A percentile compares a stretch with the other conserved stretches of the same genome.
Conservation (phyloP, 2,113 vertebrate species). For the Columba livia region DNA sequence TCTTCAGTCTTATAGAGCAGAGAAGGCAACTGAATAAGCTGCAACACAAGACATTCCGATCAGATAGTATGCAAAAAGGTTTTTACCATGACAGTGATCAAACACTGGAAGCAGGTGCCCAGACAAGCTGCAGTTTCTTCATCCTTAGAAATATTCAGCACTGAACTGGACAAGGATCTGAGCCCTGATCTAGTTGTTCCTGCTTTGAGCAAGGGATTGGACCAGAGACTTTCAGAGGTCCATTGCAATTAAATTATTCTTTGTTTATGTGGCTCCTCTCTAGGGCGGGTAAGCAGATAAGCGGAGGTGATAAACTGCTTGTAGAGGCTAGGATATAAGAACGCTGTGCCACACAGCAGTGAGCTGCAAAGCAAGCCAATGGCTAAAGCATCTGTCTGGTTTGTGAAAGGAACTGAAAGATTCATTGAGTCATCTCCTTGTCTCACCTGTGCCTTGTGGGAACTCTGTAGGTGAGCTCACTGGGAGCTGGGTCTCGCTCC, state of each 20-base stretch:
- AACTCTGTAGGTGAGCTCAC: constrained; percentile 78
- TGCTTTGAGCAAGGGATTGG: not conserved
- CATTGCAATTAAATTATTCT: not conserved
- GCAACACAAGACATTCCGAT: not conserved
- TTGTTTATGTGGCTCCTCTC: not conserved
- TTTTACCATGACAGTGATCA: not conserved
- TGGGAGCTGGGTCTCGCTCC: constrained; percentile 69
- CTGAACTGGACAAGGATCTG: not conserved
- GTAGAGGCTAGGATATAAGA: not conserved
- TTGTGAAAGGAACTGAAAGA: not conserved
- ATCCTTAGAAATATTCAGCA: not conserved
- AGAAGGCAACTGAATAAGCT: not conserved
- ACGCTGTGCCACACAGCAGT: accelerated
- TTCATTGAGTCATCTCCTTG: not conserved
- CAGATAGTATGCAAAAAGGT: not conserved
- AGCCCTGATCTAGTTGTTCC: not conserved
- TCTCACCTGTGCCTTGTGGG: constrained; percentile 85
- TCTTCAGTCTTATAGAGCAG: not conserved
- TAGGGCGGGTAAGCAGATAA: not conserved
- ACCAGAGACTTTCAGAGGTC: not conserved
- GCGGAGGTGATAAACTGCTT: not conserved
- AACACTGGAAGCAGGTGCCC: not conserved
- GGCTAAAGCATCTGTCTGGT: not conserved
- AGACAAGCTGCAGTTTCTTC: not conserved
- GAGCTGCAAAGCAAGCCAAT: not conserved